These are phyloP conservation scores for Tolypeutes matacus DNA, from an alignment of 2,797 vertebrate species.

Conservation along the genomic window DNA sequence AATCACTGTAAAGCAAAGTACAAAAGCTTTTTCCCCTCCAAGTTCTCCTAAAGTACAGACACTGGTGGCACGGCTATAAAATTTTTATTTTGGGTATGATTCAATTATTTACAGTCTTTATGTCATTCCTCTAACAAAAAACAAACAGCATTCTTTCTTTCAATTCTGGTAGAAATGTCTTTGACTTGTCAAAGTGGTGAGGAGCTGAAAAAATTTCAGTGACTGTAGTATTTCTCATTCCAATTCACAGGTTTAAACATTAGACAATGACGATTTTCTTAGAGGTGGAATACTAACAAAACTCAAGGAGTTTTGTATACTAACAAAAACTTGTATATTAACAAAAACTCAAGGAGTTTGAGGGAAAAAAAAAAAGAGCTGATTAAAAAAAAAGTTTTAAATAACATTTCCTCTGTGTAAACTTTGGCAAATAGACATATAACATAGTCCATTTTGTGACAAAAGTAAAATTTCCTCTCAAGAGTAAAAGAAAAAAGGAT, in stretches of 20 bases:
- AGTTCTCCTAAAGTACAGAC: neutral
- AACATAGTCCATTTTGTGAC: neutral
- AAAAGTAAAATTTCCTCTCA: slow-evolving; percentile 32
- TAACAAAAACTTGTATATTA: neutral
- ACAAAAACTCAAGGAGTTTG: neutral
- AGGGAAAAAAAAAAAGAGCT: neutral
- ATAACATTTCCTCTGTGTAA: slow-evolving; percentile 28
- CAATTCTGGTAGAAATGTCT: slow-evolving; percentile 33
- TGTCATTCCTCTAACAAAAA: neutral
- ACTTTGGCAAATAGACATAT: neutral
- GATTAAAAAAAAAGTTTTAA: slow-evolving; percentile 31
- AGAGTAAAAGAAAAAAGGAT: slow-evolving; percentile 39
- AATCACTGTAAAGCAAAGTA: neutral
- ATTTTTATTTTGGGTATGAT: slow-evolving; percentile 44
- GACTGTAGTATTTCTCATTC: neutral
- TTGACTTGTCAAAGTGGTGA: neutral
- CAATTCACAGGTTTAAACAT: neutral
- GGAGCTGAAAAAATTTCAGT: slow-evolving; percentile 15
- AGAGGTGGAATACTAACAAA: neutral
- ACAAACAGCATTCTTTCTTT: slow-evolving; percentile 12
- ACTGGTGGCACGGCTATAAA: neutral
- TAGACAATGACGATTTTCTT: slow-evolving; percentile 1
- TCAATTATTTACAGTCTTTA: slow-evolving; percentile 48
- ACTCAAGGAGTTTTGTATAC: no score
- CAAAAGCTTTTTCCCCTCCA: neutral